phyloP scores from a whole-genome alignment of 92 coral and sea anemone species.

The Epizoanthus rinbou region DNA sequence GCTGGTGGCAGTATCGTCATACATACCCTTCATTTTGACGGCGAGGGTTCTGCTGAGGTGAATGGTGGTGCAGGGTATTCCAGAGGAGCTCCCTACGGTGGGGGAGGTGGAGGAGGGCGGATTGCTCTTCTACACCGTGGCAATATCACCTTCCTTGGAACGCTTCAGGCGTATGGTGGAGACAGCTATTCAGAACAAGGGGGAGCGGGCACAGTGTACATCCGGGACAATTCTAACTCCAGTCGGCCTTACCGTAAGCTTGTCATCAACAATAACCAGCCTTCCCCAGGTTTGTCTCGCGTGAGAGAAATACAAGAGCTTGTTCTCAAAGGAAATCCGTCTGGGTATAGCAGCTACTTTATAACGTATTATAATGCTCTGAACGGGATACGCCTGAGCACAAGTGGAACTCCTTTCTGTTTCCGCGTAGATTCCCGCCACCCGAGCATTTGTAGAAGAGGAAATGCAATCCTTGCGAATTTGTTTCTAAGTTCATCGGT shows the following conservation, averaged over 20 bases:
- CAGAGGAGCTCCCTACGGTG: slow-evolving; percentile 40
- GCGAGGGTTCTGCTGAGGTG: slow-evolving; percentile 71
- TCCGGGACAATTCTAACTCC: slow-evolving; percentile 51
- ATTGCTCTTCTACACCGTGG: slow-evolving; percentile 60
- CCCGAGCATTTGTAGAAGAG: slow-evolving; percentile 1
- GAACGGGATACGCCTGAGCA: slow-evolving; percentile 51
- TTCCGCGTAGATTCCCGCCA: neutral
- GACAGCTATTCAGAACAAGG: slow-evolving; percentile 54
- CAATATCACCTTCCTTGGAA: slow-evolving; percentile 59
- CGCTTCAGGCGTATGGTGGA: slow-evolving; percentile 70
- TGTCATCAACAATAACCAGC: slow-evolving; percentile 56
- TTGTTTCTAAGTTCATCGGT: slow-evolving; percentile 44
- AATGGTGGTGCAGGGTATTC: slow-evolving; percentile 63
- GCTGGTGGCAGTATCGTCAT: slow-evolving; percentile 67
- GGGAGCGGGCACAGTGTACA: slow-evolving; percentile 68
- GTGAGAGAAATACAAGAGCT: slow-evolving; percentile 57
- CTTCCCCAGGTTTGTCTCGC: slow-evolving; percentile 31
- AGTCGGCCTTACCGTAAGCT: slow-evolving; percentile 45
- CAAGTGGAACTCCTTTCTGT: slow-evolving; percentile 66
- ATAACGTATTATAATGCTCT: slow-evolving; percentile 50
- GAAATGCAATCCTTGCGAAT: slow-evolving; percentile 51
- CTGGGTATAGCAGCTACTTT: slow-evolving; percentile 48
- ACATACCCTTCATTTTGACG: slow-evolving; percentile 62
- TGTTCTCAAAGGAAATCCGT: slow-evolving; percentile 37
- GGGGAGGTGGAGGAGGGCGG: slow-evolving; percentile 76